phyloP scores from a whole-genome alignment of 2,797 vertebrate genomes.

The Triplophysa bombifrons region DNA sequence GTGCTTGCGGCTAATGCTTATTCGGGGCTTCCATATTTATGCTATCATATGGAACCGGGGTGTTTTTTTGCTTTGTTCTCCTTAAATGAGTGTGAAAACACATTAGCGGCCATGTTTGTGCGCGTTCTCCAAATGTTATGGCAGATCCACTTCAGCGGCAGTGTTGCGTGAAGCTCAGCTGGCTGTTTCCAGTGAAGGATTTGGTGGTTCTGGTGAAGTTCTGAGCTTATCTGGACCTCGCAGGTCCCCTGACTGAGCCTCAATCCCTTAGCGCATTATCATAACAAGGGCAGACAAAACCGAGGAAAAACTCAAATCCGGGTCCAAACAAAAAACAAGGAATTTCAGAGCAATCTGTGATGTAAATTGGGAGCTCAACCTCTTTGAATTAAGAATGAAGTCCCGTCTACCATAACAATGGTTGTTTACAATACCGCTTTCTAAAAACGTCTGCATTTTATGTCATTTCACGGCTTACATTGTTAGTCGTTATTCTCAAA shows the following conservation, averaged over 20 bases:
- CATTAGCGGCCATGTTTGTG: background rate
- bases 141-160: slow-evolving; percentile 24
- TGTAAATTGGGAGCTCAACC: slow-evolving; percentile 41
- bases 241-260: slow-evolving; percentile 51
- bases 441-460: background rate
- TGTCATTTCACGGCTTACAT: slow-evolving; percentile 31
- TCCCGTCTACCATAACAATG: background rate
- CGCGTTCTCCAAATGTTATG: background rate
- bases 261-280: slow-evolving; percentile 50
- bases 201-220: slow-evolving; percentile 37
- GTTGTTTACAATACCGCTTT: slow-evolving; percentile 19
- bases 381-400: slow-evolving; percentile 12
- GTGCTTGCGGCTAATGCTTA: slow-evolving; percentile 32
- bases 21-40: slow-evolving; percentile 2
- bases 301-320: slow-evolving; percentile 50
- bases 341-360: slow-evolving; percentile 21
- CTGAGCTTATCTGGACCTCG: slow-evolving; percentile 57
- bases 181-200: slow-evolving; percentile 13
- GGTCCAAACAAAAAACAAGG: slow-evolving; percentile 31
- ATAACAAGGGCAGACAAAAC: slow-evolving; percentile 56
- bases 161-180: slow-evolving; percentile 12
- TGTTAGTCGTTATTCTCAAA: slow-evolving; percentile 6
- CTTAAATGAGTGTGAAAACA: background rate
- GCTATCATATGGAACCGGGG: background rate
- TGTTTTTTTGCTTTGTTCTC: slow-evolving; percentile 30